phyloP scores from a whole-genome alignment of 2,888 invertebrate genomes.

The Chrysomela aeneicollis region DNA sequence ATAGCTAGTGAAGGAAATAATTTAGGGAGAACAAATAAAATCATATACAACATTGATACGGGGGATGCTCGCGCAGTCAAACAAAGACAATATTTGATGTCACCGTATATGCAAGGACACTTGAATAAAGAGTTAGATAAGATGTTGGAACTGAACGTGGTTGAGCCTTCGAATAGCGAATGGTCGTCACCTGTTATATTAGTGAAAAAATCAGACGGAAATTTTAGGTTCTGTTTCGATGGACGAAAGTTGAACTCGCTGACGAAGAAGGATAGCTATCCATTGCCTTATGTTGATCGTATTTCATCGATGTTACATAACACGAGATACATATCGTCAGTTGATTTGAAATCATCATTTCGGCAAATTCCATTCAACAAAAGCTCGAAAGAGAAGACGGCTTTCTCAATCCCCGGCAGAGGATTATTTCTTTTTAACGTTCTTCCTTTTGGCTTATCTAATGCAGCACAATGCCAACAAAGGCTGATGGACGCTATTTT shows the following conservation, averaged over 20 bases:
- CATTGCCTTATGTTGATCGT: constrained; percentile 27
- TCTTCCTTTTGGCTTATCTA: too few relatives aligned
- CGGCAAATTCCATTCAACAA: constrained; percentile 27
- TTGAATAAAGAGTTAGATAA: constrained; percentile 23
- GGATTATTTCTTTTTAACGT: too few relatives aligned
- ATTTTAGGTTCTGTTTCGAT: constrained; percentile 33
- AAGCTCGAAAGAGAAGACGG: constrained; percentile 29
- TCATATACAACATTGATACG: too few relatives aligned
- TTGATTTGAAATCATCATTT: constrained; percentile 27
- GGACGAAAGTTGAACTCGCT: constrained; percentile 27
- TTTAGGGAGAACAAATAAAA: too few relatives aligned
- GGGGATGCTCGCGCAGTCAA: constrained; percentile 17
- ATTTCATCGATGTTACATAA: constrained; percentile 23
- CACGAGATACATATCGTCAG: constrained; percentile 22
- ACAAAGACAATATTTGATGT: constrained; percentile 22
- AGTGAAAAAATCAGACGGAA: constrained; percentile 28
- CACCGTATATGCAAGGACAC: constrained; percentile 24
- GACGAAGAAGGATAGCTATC: constrained; percentile 27
- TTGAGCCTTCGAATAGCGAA: constrained; percentile 18
- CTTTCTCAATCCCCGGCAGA: too few relatives aligned
- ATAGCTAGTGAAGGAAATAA: too few relatives aligned
- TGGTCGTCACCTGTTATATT: constrained; percentile 23
- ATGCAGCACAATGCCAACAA: constrained; percentile 13
- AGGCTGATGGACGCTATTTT: not conserved
- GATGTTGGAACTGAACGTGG: constrained; percentile 22